A percentile compares a stretch with the other conserved stretches of the same genome.
These are phyloP conservation scores for Struthidea cinerea DNA, from an alignment of 2,113 vertebrate genomes.

Conservation along the genomic window DNA sequence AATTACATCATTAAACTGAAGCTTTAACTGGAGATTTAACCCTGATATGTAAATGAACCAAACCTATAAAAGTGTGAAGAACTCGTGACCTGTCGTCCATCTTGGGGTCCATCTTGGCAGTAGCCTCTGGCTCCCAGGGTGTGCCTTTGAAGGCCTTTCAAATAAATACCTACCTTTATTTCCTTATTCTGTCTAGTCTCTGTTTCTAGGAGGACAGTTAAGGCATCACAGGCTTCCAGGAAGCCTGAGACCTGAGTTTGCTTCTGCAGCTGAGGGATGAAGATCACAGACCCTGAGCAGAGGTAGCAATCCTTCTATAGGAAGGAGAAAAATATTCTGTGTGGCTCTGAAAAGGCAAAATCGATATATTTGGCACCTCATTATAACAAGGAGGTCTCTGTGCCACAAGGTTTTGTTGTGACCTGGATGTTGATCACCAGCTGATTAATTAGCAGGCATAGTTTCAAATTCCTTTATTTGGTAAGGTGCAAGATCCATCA, in stretches of 20 bases:
- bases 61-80: too few relatives aligned
- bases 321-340: not conserved
- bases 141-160: too few relatives aligned
- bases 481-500: not conserved
- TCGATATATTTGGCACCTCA: rapidly evolving
- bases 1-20: too few relatives aligned
- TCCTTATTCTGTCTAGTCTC: too few relatives aligned
- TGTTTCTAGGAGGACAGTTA: too few relatives aligned
- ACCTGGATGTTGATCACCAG: not conserved
- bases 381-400: not conserved
- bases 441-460: not conserved
- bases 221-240: not conserved
- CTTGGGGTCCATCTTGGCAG: too few relatives aligned
- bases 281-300: not conserved
- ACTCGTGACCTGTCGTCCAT: too few relatives aligned
- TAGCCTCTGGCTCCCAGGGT: too few relatives aligned
- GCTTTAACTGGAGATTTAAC: too few relatives aligned
- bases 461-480: not conserved
- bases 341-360: not conserved
- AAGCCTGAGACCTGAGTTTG: not conserved
- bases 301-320: not conserved
- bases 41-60: too few relatives aligned
- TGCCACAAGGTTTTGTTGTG: not conserved
- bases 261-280: not conserved
- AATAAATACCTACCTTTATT: too few relatives aligned